A percentile compares a stretch with the other conserved stretches of the same genome.
These are phyloP conservation scores for Euschistus heros DNA, from an alignment of 1,140 invertebrate species.

Conservation along the genomic window DNA sequence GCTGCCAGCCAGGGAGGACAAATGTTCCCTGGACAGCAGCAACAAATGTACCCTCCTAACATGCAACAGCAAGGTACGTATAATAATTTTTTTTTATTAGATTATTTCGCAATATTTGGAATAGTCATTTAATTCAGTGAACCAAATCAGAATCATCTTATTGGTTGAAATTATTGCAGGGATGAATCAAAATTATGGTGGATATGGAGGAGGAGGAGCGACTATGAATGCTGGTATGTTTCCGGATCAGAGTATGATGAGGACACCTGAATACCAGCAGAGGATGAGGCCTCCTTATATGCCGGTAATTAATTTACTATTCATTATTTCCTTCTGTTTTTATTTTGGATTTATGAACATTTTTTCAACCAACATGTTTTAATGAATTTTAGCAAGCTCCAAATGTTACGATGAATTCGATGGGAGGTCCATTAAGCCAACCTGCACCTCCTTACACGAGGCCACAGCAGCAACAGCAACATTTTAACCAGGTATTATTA, in stretches of 20 bases:
- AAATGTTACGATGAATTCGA: constrained; percentile 52
- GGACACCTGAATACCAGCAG: constrained; percentile 39
- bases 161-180: constrained; percentile 28
- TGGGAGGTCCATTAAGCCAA: constrained; percentile 36
- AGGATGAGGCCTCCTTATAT: constrained; percentile 42
- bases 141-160: too few species aligned
- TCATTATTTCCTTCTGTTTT: neutral
- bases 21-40: constrained; percentile 35
- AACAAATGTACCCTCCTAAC: constrained; percentile 28
- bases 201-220: constrained; percentile 38
- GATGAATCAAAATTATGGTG: constrained; percentile 46
- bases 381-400: constrained; percentile 39
- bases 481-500: constrained; percentile 43
- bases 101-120: too few species aligned
- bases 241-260: constrained; percentile 42
- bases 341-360: neutral
- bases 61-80: constrained; percentile 43
- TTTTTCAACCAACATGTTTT: neutral
- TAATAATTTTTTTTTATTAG: neutral
- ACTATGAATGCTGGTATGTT: constrained; percentile 36
- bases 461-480: constrained; percentile 39
- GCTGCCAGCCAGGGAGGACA: constrained; percentile 30
- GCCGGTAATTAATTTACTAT: constrained; percentile 34
- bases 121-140: too few species aligned
- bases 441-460: constrained; percentile 47